A percentile compares a stretch with the other conserved stretches of the same genome.
These are phyloP conservation scores for Pipistrellus kuhlii DNA, from an alignment of 2,797 vertebrate species.

Conservation along the genomic window DNA sequence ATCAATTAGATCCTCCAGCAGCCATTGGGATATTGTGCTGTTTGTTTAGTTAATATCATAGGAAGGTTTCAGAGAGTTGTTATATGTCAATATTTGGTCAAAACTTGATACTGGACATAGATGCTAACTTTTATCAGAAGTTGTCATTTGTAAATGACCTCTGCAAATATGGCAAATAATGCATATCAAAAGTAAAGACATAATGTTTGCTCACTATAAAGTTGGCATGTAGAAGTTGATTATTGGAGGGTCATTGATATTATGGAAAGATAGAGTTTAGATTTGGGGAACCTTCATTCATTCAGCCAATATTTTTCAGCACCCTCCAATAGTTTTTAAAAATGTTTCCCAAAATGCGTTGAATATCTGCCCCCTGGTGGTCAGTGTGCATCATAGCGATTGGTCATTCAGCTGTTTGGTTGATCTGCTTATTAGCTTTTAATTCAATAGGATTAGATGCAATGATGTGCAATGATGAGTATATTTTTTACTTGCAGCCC, in stretches of 20 bases:
- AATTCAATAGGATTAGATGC: not conserved
- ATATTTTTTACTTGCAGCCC: not conserved
- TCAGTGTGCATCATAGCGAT: too few species aligned
- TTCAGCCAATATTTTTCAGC: not conserved
- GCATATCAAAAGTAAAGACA: not conserved
- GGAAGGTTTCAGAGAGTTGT: not conserved
- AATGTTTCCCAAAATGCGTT: not conserved
- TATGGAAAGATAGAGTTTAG: not conserved
- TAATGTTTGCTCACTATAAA: not conserved
- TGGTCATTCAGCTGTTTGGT: too few species aligned
- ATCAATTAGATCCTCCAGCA: not conserved
- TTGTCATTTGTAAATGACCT: not conserved
- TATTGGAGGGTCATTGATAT: not conserved
- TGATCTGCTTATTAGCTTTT: too few species aligned
- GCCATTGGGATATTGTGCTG: not conserved
- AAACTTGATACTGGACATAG: not conserved
- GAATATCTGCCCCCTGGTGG: too few species aligned
- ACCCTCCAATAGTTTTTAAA: not conserved
- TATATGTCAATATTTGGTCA: not conserved
- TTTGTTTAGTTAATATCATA: not conserved
- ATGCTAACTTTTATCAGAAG: not conserved
- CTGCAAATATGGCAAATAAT: not conserved
- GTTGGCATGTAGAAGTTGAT: not conserved
- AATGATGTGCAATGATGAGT: not conserved
- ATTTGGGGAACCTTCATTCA: not conserved